phyloP scores from a whole-genome alignment of 2,113 vertebrate genomes.

The Albula goreensis region DNA sequence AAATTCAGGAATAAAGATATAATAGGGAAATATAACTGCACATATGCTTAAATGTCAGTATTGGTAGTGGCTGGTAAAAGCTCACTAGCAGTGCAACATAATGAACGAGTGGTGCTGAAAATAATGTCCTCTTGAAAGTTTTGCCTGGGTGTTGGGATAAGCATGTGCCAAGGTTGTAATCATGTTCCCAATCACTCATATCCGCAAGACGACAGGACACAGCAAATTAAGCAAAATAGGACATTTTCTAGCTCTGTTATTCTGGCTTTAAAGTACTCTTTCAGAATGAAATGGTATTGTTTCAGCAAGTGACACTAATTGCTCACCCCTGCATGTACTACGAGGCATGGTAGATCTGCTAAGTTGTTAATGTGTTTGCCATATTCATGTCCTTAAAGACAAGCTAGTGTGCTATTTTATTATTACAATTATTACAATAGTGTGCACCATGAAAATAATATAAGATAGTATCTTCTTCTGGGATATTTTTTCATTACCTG shows the following conservation, averaged over 20 bases:
- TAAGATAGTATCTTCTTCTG: too few species aligned
- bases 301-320: background rate
- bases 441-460: too few species aligned
- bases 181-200: background rate
- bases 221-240: background rate
- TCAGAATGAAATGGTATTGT: slow-evolving; percentile 9
- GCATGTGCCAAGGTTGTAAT: background rate
- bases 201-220: background rate
- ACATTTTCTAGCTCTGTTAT: background rate
- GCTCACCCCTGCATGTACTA: background rate
- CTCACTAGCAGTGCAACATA: background rate
- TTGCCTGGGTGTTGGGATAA: background rate
- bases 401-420: too few species aligned
- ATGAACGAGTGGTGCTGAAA: background rate
- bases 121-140: background rate
- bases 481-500: too few species aligned
- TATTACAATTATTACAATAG: too few species aligned
- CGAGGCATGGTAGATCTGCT: background rate
- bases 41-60: background rate
- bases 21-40: too few species aligned
- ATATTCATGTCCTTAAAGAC: too few species aligned
- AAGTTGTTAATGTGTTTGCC: too few species aligned
- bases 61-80: background rate
- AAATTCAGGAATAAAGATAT: too few species aligned
- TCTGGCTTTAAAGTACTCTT: background rate